Evolutionary conservation across 2,113 vertebrate species (phyloP).

Genomic region (Myrmophylax atrothorax): DNA sequence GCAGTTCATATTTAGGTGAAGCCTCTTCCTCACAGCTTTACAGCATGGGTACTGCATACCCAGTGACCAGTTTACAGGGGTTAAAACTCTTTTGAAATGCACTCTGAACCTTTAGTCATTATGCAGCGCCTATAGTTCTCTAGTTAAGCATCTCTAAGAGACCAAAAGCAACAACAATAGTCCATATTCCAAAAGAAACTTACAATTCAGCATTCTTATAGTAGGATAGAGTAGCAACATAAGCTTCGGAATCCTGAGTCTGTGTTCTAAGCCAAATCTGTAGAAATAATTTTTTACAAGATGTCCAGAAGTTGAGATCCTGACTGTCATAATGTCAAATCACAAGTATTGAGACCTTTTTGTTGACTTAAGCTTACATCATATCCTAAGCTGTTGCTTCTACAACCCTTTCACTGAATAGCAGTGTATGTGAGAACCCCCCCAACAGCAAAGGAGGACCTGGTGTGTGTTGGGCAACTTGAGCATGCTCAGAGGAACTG

Average conservation of each 20-base stretch:
- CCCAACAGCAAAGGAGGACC: not conserved
- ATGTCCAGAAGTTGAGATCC: accelerated
- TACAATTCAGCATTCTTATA: not conserved
- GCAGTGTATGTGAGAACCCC: not conserved
- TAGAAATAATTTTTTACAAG: not conserved
- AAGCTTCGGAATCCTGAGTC: not conserved
- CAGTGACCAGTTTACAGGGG: not conserved
- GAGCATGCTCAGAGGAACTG: not conserved
- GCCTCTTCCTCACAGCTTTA: not conserved
- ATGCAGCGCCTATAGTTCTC: not conserved
- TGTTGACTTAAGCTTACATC: not conserved
- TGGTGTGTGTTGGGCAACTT: not conserved
- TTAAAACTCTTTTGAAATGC: not conserved
- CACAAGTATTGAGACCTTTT: not conserved
- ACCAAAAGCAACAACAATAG: not conserved
- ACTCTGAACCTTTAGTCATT: not conserved
- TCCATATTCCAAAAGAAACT: not conserved
- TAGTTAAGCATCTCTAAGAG: not conserved
- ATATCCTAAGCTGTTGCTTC: not conserved
- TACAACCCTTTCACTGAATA: not conserved
- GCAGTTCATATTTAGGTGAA: not conserved
- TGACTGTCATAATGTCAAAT: not conserved
- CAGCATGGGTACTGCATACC: not conserved
- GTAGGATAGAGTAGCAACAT: not conserved
- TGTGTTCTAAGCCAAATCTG: not conserved